Percentiles rank a stretch among this genome's conserved stretches.
These are phyloP conservation scores for Halcyon smyrnensis DNA, from an alignment of 2,797 vertebrate species.

Conservation along the genomic window DNA sequence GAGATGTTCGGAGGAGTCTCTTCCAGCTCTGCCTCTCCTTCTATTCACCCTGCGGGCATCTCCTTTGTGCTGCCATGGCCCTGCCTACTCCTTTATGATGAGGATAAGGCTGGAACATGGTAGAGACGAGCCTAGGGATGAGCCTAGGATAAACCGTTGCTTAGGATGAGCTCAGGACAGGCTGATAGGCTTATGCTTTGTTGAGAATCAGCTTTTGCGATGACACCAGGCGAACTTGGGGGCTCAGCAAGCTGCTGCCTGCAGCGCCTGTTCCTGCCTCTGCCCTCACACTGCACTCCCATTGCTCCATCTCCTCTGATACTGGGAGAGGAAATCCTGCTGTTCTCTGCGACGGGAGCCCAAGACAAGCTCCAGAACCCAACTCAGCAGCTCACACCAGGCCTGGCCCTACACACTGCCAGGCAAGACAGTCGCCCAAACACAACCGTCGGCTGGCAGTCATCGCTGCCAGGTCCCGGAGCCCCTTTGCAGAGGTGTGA, in stretches of 20 bases:
- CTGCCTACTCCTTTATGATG: background rate
- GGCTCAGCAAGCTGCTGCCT: background rate
- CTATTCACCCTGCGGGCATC: background rate
- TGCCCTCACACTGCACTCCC: background rate
- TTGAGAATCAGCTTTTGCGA: background rate
- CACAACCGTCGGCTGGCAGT: background rate
- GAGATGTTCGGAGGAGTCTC: background rate
- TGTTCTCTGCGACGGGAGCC: background rate
- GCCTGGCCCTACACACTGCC: background rate
- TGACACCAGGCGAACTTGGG: background rate
- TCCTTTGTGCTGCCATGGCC: background rate
- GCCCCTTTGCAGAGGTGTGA: background rate
- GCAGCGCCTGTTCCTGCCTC: background rate
- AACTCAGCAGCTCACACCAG: background rate
- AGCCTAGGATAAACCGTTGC: background rate
- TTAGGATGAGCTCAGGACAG: background rate
- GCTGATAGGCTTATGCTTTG: background rate
- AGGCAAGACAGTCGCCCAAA: background rate
- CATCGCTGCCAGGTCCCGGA: background rate
- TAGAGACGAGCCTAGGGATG: background rate
- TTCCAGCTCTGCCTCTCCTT: background rate
- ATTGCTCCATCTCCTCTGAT: fast-evolving
- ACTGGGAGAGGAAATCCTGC: background rate
- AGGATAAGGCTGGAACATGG: background rate
- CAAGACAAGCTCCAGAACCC: background rate